These are phyloP conservation scores for Falcaria lacertinaria DNA, from an alignment of 2,888 invertebrate species.

Conservation along the genomic window DNA sequence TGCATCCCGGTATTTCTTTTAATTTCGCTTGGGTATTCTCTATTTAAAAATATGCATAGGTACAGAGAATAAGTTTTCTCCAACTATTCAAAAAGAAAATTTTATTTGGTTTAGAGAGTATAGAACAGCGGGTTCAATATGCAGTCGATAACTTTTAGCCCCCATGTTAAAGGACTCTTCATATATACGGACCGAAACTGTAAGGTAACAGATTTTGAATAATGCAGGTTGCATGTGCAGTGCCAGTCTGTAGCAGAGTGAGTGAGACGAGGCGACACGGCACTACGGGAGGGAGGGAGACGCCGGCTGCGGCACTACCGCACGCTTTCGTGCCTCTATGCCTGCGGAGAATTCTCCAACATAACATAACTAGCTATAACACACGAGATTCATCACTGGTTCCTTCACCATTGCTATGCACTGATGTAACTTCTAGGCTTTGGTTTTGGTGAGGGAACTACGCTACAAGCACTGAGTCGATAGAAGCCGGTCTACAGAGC, in stretches of 20 bases:
- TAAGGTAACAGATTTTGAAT: slow-evolving; percentile 44
- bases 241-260: slow-evolving; percentile 39
- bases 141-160: not conserved
- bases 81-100: no score
- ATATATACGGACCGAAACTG: slow-evolving; percentile 22
- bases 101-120: no score
- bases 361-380: slow-evolving; percentile 16
- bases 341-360: slow-evolving; percentile 9
- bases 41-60: no score
- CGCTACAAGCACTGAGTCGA: slow-evolving; percentile 15
- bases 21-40: no score
- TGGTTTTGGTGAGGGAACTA: slow-evolving; percentile 6
- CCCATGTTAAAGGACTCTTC: slow-evolving; percentile 12
- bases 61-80: no score
- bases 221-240: slow-evolving; percentile 67
- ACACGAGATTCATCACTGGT: slow-evolving; percentile 11
- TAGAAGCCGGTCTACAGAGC: slow-evolving; percentile 9
- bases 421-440: slow-evolving; percentile 16
- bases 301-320: slow-evolving; percentile 54
- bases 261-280: slow-evolving; percentile 39
- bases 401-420: slow-evolving; percentile 16
- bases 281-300: slow-evolving; percentile 47
- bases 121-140: not conserved
- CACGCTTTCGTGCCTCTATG: slow-evolving; percentile 12
- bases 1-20: no score